A percentile compares a stretch with the other conserved stretches of the same genome.
These are phyloP conservation scores for Tridacna crocea DNA, from an alignment of 2,888 invertebrate genomes.

Conservation along the genomic window DNA sequence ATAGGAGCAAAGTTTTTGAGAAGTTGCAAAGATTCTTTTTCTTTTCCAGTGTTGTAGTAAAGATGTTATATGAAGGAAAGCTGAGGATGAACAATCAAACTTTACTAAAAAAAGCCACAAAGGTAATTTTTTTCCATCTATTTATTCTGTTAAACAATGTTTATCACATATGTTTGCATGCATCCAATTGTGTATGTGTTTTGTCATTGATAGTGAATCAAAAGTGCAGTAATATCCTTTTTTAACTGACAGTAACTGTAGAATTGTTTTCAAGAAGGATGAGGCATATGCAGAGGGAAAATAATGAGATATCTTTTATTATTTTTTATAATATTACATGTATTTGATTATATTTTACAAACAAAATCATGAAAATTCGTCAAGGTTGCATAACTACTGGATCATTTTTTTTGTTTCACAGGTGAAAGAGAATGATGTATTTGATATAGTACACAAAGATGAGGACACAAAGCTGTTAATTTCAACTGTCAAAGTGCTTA, in stretches of 20 bases:
- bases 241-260: too few species aligned
- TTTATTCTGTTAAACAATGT: not conserved
- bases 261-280: too few species aligned
- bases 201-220: too few species aligned
- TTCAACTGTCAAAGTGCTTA: conserved; percentile 11
- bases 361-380: not conserved
- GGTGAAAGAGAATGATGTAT: conserved; percentile 13
- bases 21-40: not conserved
- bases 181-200: too few species aligned
- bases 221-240: not conserved
- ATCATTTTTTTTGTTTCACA: not conserved
- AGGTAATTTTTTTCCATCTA: conserved; percentile 31
- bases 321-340: too few species aligned
- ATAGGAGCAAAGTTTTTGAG: too few species aligned
- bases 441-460: conserved; percentile 7
- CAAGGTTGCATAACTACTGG: too few species aligned
- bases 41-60: conserved; percentile 42
- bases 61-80: conserved; percentile 45
- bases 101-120: conserved; percentile 46
- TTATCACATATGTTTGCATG: not conserved
- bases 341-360: not conserved
- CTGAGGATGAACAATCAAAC: conserved; percentile 35
- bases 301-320: too few species aligned
- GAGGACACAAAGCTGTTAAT: not conserved
- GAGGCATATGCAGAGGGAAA: too few species aligned